Evolutionary conservation across 1,140 invertebrate genomes (phyloP).

Genomic region (Sycobia sp.): DNA sequence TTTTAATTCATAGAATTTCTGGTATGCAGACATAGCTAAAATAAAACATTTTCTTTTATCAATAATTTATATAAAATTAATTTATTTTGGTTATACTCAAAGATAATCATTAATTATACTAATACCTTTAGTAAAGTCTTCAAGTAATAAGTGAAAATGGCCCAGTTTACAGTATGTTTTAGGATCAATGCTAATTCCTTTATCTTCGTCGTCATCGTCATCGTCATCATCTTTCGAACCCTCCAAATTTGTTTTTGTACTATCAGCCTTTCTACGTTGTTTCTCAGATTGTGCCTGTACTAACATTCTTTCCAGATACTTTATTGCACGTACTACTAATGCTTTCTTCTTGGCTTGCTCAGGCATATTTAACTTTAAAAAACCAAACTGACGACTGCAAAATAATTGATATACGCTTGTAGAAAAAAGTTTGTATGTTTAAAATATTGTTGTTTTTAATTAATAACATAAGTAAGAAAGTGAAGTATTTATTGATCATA

Average conservation of each 20-base stretch:
- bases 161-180: slow-evolving; percentile 93
- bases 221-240: slow-evolving; percentile 60
- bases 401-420: neutral
- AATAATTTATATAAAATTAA: slow-evolving; percentile 5
- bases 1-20: slow-evolving; percentile 84
- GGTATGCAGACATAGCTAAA: slow-evolving; percentile 91
- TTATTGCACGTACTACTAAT: slow-evolving; percentile 80
- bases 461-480: too few relatives aligned
- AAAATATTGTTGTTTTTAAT: too few relatives aligned
- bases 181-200: slow-evolving; percentile 81
- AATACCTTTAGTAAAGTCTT: slow-evolving; percentile 88
- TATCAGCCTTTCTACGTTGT: slow-evolving; percentile 57
- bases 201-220: slow-evolving; percentile 59
- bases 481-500: neutral
- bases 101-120: neutral
- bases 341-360: slow-evolving; percentile 79
- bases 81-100: neutral
- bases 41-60: slow-evolving; percentile 41
- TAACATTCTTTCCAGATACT: slow-evolving; percentile 83
- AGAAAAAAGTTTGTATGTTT: too few relatives aligned
- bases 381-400: slow-evolving; percentile 84
- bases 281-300: slow-evolving; percentile 74
- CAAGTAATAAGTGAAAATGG: slow-evolving; percentile 88
- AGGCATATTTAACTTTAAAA: slow-evolving; percentile 75
- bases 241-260: slow-evolving; percentile 58